phyloP scores from a whole-genome alignment of 2,797 vertebrate species.

The Urophycis tenuis region DNA sequence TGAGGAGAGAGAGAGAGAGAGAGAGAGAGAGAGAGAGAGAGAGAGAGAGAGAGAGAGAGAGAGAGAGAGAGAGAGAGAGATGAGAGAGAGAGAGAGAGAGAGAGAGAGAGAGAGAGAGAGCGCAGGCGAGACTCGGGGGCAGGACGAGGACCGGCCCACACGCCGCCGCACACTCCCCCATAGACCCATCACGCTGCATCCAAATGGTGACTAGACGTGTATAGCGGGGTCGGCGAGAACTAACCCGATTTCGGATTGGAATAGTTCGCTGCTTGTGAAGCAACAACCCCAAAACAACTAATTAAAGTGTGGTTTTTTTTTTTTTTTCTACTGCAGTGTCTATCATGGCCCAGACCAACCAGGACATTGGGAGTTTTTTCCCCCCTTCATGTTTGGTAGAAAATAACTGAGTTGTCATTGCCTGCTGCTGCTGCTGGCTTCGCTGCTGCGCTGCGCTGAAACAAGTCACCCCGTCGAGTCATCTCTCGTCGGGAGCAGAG shows the following conservation, averaged over 20 bases:
- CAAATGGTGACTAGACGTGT: neutral
- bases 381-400: neutral
- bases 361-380: slow-evolving; percentile 11
- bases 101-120: neutral
- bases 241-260: neutral
- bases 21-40: neutral
- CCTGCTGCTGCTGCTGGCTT: slow-evolving; percentile 6
- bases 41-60: neutral
- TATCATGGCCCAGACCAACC: slow-evolving; percentile 13
- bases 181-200: neutral
- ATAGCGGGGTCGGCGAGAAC: neutral
- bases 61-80: neutral
- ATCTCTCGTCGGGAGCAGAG: slow-evolving; percentile 49
- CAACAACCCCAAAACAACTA: neutral
- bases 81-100: neutral
- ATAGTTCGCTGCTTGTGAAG: too few relatives aligned
- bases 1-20: neutral
- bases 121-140: neutral
- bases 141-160: slow-evolving; percentile 2
- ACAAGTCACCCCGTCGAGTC: slow-evolving; percentile 57
- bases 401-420: slow-evolving; percentile 12
- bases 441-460: neutral
- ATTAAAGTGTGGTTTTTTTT: neutral
- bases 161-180: neutral
- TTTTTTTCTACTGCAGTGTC: slow-evolving; percentile 3